Evolutionary conservation across 2,888 invertebrate species (phyloP), one percentile per base, ranked within the genome.

Genomic region (Lymantria dispar): DNA sequence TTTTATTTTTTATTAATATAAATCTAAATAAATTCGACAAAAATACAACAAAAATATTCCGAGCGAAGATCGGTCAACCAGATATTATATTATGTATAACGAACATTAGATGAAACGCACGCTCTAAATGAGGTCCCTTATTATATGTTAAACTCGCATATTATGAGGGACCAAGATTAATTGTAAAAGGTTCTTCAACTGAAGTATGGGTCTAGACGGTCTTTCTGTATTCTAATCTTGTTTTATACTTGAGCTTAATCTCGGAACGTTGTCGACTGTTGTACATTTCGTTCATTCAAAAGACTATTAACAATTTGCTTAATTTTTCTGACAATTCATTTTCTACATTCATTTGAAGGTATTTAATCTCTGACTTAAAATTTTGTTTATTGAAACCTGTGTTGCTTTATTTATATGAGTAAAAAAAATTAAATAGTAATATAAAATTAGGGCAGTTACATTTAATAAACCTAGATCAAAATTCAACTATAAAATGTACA

Each of bases 181-280:
- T 76, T 78, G 73, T 52, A 59, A 68, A 69, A 68, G 62, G 70
- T 70, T 69, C 59, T 58, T 64, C 52, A 80, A 52, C 47, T 63
- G 70, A 87, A 73, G 69, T 80, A 85, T 82, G 78, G 71, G 85
- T 85, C 85, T 86, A 86, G 85, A 85, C 83, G 52, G 42, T 51
- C 56, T 57, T 49, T 50, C 54, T 57, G 64, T 70, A 74, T 76
- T 80, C 69, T 76, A 78, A 78, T 81, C 74, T 72, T 64, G 62
- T 64, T 60, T 68, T 58, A 59, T 45, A 50, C 56, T 43, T n/a
- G 30, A 43, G 48, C 22, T 47, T 50, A 54, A 51, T 50, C 50
- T 54, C 36, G 47, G 50, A 51, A 43, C 50, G 45, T 47, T 15
- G 29, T 39, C 44, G 47, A 50, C 33, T 47, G 46, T 43, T 47